A percentile compares a stretch with the other conserved stretches of the same genome.
These are phyloP conservation scores for Odiellus spinosus DNA, from an alignment of 2,888 invertebrate genomes.

Conservation along the genomic window DNA sequence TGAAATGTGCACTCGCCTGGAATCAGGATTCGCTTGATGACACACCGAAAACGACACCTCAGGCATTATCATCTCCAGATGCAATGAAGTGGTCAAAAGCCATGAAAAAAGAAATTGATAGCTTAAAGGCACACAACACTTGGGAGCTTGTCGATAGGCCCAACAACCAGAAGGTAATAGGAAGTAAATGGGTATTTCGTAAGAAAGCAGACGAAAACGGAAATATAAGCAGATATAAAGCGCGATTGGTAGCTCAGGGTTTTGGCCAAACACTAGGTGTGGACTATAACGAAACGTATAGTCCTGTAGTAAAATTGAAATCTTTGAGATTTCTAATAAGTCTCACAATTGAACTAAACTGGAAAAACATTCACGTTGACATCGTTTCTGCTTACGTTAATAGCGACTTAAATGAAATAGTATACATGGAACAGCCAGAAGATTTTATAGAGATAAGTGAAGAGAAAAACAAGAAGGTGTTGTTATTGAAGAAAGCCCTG, in stretches of 20 bases:
- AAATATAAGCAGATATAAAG: conserved; percentile 19
- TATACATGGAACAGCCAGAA: conserved; percentile 7
- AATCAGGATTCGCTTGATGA: no score
- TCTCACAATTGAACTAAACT: background rate
- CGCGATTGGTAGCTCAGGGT: conserved; percentile 13
- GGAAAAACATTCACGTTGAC: conserved; percentile 5
- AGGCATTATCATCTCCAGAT: conserved; percentile 1
- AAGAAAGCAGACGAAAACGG: conserved; percentile 2
- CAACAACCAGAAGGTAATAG: background rate
- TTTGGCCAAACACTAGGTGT: conserved; percentile 6
- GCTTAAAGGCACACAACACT: no score
- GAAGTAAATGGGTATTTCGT: conserved; percentile 1
- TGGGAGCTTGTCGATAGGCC: conserved; percentile 4
- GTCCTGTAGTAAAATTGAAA: conserved; percentile 1
- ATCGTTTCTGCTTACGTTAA: conserved; percentile 9
- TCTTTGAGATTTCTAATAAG: conserved; percentile 3
- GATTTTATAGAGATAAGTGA: background rate
- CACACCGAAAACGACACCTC: conserved; percentile 3
- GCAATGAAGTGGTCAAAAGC: conserved; percentile 3
- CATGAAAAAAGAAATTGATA: no score
- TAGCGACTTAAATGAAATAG: conserved; percentile 6
- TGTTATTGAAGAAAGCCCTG: conserved; percentile 4
- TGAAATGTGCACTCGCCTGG: no score
- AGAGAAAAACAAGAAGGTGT: background rate
- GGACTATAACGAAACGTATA: conserved; percentile 2